Conservation (phyloP, 2,888 invertebrate genomes). For the Heliconius ismenius region DNA sequence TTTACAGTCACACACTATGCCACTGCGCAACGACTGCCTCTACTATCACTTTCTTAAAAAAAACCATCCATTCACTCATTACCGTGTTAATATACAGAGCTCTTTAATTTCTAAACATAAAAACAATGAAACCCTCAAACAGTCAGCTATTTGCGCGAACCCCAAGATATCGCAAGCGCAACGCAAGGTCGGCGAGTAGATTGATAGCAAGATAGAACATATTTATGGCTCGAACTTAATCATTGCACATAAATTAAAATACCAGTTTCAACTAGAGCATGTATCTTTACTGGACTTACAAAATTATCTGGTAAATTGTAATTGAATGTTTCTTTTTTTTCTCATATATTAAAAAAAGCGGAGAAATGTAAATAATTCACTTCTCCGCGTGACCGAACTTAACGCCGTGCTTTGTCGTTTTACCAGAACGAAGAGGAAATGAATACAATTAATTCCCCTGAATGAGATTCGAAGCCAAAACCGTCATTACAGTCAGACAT, state of each 20-base stretch:
- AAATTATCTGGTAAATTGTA: not conserved
- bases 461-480: too few species aligned
- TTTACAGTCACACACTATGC: not conserved
- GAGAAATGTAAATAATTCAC: too few species aligned
- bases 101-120: not conserved
- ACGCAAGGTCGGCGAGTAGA: slow-evolving; percentile 35
- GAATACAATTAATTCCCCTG: too few species aligned
- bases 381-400: too few species aligned
- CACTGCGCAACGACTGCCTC: too few species aligned
- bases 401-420: too few species aligned
- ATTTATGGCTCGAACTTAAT: slow-evolving; percentile 34
- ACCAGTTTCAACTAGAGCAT: slow-evolving; percentile 35
- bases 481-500: too few species aligned
- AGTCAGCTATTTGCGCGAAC: slow-evolving; percentile 20
- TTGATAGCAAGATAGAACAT: slow-evolving; percentile 36
- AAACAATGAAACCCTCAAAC: slow-evolving; percentile 1
- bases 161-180: slow-evolving; percentile 30
- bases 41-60: too few species aligned
- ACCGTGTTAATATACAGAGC: not conserved
- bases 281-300: slow-evolving; percentile 28
- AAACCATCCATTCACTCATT: not conserved
- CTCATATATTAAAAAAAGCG: too few species aligned
- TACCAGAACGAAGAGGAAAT: too few species aligned
- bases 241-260: slow-evolving; percentile 26
- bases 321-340: too few species aligned